Evolutionary conservation across 2,797 vertebrate species (phyloP).

Genomic region (Gila robusta): DNA sequence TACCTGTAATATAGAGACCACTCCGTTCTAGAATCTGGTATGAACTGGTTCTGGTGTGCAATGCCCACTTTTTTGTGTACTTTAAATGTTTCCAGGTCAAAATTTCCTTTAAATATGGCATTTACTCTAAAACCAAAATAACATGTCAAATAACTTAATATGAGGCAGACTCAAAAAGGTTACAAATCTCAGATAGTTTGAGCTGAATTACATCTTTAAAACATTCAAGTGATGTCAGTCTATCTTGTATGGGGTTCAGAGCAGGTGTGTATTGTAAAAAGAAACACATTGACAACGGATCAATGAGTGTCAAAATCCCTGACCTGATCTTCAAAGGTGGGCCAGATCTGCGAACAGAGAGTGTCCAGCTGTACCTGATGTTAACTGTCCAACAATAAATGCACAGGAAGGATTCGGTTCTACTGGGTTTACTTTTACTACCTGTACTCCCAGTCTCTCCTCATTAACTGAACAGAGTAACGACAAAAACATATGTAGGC

Average conservation of each 20-base stretch:
- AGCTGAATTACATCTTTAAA: background rate
- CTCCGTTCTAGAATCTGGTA: no score
- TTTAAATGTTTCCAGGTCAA: background rate
- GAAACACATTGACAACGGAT: constrained; percentile 19
- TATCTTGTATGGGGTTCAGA: constrained; percentile 17
- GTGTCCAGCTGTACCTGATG: constrained; percentile 37
- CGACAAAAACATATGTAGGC: constrained; percentile 53
- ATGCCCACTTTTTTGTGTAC: background rate
- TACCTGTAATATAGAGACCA: background rate
- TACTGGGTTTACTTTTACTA: constrained; percentile 55
- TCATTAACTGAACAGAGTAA: constrained; percentile 44
- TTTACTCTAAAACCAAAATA: constrained; percentile 6
- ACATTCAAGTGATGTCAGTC: background rate
- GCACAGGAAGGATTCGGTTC: constrained; percentile 61
- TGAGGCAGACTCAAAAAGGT: background rate
- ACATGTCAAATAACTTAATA: constrained; percentile 10
- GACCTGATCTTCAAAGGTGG: constrained; percentile 49
- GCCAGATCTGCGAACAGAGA: constrained; percentile 21
- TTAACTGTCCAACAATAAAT: constrained; percentile 42
- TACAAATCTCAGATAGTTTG: background rate
- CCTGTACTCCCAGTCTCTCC: constrained; percentile 53
- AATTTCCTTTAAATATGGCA: background rate
- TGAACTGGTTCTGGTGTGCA: background rate
- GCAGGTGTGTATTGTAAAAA: constrained; percentile 47
- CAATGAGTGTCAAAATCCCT: constrained; percentile 19